These are phyloP conservation scores for Desmodus rotundus DNA, from an alignment of 2,113 vertebrate genomes.

Conservation along the genomic window DNA sequence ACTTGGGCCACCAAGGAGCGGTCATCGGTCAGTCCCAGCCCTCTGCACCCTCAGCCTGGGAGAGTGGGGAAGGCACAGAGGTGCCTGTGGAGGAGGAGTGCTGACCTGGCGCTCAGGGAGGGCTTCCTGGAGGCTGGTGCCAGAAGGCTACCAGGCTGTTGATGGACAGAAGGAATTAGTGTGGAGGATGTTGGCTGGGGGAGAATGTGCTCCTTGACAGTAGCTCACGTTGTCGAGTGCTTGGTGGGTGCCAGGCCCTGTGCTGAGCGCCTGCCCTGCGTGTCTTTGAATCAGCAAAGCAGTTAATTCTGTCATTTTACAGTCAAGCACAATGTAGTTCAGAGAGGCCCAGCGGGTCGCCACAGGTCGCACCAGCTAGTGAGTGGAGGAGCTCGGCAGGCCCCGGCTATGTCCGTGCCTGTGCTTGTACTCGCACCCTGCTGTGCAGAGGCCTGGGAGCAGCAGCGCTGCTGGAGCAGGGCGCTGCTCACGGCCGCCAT, in stretches of 20 bases:
- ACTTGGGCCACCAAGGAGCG: neutral
- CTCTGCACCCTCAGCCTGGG: neutral
- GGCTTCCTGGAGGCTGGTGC: neutral
- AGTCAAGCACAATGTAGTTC: neutral
- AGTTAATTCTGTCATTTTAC: neutral
- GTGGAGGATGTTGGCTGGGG: neutral
- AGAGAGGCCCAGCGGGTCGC: neutral
- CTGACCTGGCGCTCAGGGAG: neutral
- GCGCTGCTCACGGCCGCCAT: fast-evolving
- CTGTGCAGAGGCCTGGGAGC: neutral
- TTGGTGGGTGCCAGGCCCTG: neutral
- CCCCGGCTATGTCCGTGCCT: neutral
- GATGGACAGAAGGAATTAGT: neutral
- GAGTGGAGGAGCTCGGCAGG: neutral
- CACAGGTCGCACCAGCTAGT: neutral
- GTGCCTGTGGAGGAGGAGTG: neutral
- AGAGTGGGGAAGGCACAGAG: neutral
- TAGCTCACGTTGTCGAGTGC: neutral
- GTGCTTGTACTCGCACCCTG: neutral
- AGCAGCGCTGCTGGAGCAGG: neutral
- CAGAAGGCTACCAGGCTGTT: neutral
- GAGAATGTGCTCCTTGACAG: neutral
- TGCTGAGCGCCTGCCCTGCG: neutral
- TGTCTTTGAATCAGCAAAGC: neutral
- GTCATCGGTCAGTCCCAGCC: neutral